Conservation (phyloP, 2,888 invertebrate genomes). For the Phanerotoma sp. region DNA sequence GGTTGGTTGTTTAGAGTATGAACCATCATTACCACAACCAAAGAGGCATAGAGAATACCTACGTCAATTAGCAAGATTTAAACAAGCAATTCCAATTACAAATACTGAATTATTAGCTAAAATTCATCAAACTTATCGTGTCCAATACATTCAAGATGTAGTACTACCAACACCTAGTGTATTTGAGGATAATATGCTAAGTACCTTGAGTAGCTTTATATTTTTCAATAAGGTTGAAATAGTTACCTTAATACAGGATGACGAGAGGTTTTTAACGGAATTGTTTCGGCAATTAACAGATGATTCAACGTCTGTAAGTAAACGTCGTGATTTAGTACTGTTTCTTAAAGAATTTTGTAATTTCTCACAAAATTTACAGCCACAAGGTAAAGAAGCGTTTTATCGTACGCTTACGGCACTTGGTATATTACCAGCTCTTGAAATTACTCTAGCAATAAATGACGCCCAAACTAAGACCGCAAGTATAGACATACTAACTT, state of each 20-base stretch:
- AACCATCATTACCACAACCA: conserved; percentile 82
- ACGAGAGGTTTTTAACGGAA: conserved; percentile 94
- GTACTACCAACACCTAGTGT: conserved; percentile 98
- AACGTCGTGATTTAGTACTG: conserved; percentile 90
- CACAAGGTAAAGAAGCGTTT: conserved; percentile 95
- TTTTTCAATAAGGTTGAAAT: conserved; percentile 99
- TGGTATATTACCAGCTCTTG: conserved; percentile 85
- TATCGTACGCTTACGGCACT: conserved; percentile 91
- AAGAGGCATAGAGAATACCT: conserved; percentile 96
- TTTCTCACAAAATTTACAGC: conserved; percentile 97
- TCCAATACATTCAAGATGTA: conserved; percentile 99
- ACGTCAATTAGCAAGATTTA: conserved; percentile 86
- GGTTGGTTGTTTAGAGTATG: conserved; percentile 97
- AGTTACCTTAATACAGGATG: conserved; percentile 96
- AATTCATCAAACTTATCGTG: conserved; percentile 99
- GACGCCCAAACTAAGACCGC: conserved; percentile 94
- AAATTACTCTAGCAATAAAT: conserved; percentile 87
- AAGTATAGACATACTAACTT: conserved; percentile 96
- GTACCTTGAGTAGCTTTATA: conserved; percentile 96
- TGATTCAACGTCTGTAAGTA: conserved; percentile 78
- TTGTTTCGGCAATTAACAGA: conserved; percentile 92
- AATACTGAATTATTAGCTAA: conserved; percentile 94
- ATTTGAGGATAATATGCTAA: conserved; percentile 98
- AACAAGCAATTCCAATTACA: conserved; percentile 92
- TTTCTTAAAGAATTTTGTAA: conserved; percentile 99